Percentiles rank a stretch among this genome's conserved stretches.
phyloP scores from a whole-genome alignment of 2,888 invertebrate genomes.

The Epistrophella euchroma region DNA sequence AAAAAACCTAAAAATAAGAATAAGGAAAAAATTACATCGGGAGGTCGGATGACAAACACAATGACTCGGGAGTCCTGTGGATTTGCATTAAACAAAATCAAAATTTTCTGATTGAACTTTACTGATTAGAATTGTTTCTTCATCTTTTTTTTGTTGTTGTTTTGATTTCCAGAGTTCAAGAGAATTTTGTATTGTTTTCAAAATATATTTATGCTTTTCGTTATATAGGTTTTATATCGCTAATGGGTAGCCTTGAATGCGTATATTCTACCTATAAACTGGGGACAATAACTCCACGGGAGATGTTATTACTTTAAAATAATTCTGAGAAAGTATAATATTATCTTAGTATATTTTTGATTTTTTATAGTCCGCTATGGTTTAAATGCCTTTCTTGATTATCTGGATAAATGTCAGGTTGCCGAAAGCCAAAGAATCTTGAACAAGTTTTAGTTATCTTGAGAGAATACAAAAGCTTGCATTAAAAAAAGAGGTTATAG shows the following conservation, averaged over 20 bases:
- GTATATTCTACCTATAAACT: neutral
- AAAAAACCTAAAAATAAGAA: constrained; percentile 43
- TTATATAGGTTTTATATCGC: neutral
- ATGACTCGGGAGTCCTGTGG: constrained; percentile 51
- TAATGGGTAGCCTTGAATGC: constrained; percentile 1
- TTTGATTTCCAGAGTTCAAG: constrained; percentile 17
- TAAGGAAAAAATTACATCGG: constrained; percentile 33
- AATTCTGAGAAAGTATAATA: constrained; percentile 6
- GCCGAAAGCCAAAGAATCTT: too few relatives aligned
- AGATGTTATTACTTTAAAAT: neutral
- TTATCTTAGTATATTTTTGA: neutral
- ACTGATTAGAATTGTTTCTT: constrained; percentile 58
- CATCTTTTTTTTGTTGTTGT: neutral
- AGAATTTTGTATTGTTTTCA: constrained; percentile 7
- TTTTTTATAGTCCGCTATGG: too few relatives aligned
- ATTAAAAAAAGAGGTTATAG: too few relatives aligned
- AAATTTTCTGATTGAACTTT: constrained; percentile 56
- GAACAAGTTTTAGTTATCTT: too few relatives aligned
- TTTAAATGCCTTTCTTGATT: too few relatives aligned
- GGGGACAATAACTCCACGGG: constrained; percentile 25
- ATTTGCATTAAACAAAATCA: constrained; percentile 44
- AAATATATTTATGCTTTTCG: neutral
- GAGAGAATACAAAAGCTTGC: too few relatives aligned
- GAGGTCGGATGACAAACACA: constrained; percentile 25
- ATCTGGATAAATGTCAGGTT: too few relatives aligned